A percentile compares a stretch with the other conserved stretches of the same genome.
Conservation (phyloP, 1,140 invertebrate species). For the Pygmarrhopalites habei region DNA sequence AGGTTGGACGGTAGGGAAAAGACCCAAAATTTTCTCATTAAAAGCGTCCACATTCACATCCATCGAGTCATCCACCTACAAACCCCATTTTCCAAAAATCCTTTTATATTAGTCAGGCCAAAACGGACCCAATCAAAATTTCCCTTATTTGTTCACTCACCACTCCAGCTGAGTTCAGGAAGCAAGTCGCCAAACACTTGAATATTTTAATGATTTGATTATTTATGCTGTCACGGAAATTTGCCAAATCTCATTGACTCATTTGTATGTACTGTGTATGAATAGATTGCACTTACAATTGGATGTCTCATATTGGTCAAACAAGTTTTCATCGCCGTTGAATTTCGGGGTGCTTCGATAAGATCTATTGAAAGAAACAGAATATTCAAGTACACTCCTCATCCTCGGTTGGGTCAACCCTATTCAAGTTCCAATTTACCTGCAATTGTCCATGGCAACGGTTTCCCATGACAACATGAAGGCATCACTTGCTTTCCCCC, state of each 20-base stretch:
- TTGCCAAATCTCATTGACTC: not conserved
- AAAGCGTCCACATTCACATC: slow-evolving; percentile 24
- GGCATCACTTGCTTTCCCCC: slow-evolving; percentile 10
- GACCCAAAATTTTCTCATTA: slow-evolving; percentile 10
- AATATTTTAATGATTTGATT: slow-evolving; percentile 5
- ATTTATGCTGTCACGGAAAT: not conserved
- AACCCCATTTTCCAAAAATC: not conserved
- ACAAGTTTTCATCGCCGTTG: slow-evolving; percentile 16
- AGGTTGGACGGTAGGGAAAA: slow-evolving; percentile 21
- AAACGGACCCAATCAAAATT: not conserved
- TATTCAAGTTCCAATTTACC: too few species aligned
- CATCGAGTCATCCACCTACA: slow-evolving; percentile 21
- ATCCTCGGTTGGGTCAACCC: too few species aligned
- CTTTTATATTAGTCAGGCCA: not conserved
- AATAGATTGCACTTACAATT: slow-evolving; percentile 1
- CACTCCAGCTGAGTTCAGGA: slow-evolving; percentile 13
- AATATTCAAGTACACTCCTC: too few species aligned
- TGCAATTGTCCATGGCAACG: slow-evolving; percentile 23
- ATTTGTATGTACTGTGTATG: not conserved
- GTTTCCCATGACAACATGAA: slow-evolving; percentile 27
- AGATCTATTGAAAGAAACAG: too few species aligned
- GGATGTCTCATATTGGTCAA: slow-evolving; percentile 18
- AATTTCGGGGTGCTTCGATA: slow-evolving; percentile 24
- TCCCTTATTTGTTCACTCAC: too few species aligned
- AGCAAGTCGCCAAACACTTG: slow-evolving; percentile 27